Conservation (phyloP, 2,888 invertebrate genomes). For the Flabesymbios commensalis region DNA sequence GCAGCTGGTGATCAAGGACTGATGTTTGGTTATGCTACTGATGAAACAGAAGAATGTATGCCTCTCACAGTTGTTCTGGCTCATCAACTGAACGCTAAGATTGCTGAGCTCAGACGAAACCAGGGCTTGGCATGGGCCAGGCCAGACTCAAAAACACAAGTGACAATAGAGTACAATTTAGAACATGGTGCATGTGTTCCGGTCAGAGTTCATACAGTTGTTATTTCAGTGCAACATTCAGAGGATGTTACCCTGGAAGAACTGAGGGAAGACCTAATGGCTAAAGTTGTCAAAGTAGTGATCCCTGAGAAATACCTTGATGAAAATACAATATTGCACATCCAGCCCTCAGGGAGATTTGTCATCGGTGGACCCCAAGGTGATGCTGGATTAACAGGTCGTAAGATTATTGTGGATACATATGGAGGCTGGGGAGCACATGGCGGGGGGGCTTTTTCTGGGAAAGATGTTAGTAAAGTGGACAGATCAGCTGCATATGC, state of each 20-base stretch:
- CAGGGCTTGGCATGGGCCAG: constrained; percentile 59
- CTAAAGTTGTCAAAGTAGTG: constrained; percentile 87
- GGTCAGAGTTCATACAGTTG: constrained; percentile 96
- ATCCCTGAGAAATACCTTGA: constrained; percentile 92
- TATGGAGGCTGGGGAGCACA: constrained; percentile 99
- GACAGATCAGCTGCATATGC: constrained; percentile 97
- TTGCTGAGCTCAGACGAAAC: constrained; percentile 56
- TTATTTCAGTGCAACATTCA: constrained; percentile 96
- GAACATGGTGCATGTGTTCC: constrained; percentile 93
- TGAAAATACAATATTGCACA: constrained; percentile 87
- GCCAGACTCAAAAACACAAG: constrained; percentile 65
- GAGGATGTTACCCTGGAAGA: constrained; percentile 85
- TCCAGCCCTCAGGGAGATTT: constrained; percentile 81
- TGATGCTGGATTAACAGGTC: constrained; percentile 91
- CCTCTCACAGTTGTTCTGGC: constrained; percentile 62
- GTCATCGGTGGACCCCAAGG: constrained; percentile 92
- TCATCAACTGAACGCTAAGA: constrained; percentile 58
- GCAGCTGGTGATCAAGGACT: constrained; percentile 61
- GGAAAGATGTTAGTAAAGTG: constrained; percentile 84
- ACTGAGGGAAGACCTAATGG: constrained; percentile 80
- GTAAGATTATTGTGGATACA: constrained; percentile 99
- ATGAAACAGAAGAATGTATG: constrained; percentile 63
- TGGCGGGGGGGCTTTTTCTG: constrained; percentile 99
- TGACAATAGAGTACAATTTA: constrained; percentile 93
- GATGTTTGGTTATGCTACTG: constrained; percentile 63